Conservation (phyloP, 2,888 invertebrate species). For the Cistogaster globosa region DNA sequence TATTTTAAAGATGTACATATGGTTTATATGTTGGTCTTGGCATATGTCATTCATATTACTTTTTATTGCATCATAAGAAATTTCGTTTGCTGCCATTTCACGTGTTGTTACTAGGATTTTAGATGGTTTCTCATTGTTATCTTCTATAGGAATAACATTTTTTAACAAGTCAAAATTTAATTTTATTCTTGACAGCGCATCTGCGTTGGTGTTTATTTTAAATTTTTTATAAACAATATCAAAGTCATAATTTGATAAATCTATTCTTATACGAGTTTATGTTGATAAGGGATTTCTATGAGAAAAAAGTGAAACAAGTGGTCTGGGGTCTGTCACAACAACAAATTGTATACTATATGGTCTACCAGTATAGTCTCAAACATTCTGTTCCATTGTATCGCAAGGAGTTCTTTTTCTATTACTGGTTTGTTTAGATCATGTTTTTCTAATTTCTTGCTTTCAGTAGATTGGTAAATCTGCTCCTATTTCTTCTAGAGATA, state of each 20-base stretch:
- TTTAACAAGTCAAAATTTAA: background rate
- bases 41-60: too few species aligned
- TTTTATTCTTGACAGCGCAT: constrained; percentile 16
- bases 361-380: constrained; percentile 76
- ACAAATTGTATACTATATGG: constrained; percentile 74
- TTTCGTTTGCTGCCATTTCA: background rate
- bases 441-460: background rate
- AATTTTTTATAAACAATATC: constrained; percentile 67
- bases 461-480: background rate
- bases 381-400: too few species aligned
- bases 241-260: constrained; percentile 72
- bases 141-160: constrained; percentile 4
- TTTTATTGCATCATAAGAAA: too few species aligned
- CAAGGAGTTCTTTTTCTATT: too few species aligned
- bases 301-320: constrained; percentile 48
- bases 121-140: background rate
- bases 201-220: too few species aligned
- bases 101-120: background rate
- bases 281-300: constrained; percentile 33
- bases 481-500: background rate
- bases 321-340: constrained; percentile 1
- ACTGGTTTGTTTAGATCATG: background rate
- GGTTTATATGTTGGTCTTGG: too few species aligned
- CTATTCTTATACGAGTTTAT: background rate
- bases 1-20: too few species aligned